These are phyloP conservation scores for Phyllostomus discolor DNA, from an alignment of 2,113 vertebrate species.

Conservation along the genomic window DNA sequence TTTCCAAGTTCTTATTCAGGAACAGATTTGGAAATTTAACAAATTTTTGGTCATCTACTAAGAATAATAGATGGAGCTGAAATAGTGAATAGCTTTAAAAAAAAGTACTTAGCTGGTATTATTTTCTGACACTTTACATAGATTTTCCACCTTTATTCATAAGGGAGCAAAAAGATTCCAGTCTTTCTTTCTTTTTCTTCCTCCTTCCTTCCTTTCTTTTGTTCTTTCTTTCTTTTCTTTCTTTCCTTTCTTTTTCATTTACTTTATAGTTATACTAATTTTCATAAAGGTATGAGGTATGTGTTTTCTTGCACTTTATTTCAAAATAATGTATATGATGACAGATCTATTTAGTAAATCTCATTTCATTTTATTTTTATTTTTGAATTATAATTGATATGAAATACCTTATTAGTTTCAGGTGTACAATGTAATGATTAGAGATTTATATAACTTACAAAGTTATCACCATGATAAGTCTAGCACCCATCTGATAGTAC, in stretches of 20 bases:
- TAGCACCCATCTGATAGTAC: not conserved
- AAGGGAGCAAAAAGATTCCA: not conserved
- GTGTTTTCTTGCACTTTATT: not conserved
- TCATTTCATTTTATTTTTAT: not conserved
- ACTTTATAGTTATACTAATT: not conserved
- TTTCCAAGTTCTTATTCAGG: conserved; percentile 25
- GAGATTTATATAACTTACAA: not conserved
- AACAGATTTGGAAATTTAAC: conserved; percentile 55
- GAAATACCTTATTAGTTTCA: not conserved
- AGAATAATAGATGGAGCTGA: conserved; percentile 38
- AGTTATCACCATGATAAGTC: not conserved
- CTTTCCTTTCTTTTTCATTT: not conserved
- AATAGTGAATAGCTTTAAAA: conserved; percentile 34
- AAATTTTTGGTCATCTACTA: conserved; percentile 34
- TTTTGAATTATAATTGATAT: not conserved
- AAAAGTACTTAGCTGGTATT: not conserved
- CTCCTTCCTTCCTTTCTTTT: not conserved
- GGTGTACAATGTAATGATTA: not conserved
- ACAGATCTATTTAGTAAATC: not conserved
- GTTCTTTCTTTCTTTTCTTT: not conserved
- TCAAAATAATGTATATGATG: not conserved
- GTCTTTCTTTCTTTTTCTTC: no score
- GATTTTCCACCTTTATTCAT: not conserved
- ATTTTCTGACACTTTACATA: not conserved
- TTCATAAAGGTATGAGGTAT: not conserved